Percentiles rank a stretch among this genome's conserved stretches.
Conservation (phyloP, 1,140 invertebrate genomes). For the Meloidogyne chitwoodi region DNA sequence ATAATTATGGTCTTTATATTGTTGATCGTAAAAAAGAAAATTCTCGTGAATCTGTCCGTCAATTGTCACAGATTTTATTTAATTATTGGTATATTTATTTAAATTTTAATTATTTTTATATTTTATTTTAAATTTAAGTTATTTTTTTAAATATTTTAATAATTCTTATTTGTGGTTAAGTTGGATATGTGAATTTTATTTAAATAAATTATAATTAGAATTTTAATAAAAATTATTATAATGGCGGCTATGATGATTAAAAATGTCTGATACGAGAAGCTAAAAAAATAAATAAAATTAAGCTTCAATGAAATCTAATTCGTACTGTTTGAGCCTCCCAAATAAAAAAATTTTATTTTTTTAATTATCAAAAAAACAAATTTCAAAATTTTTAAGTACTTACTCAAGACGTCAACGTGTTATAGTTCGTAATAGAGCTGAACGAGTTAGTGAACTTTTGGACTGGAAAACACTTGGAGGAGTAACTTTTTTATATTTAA, state of each 20-base stretch:
- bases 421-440: constrained; percentile 94
- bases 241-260: too few species aligned
- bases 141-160: too few species aligned
- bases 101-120: not conserved
- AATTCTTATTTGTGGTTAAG: too few species aligned
- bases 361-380: not conserved
- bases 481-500: constrained; percentile 12
- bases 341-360: constrained; percentile 3
- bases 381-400: constrained; percentile 79
- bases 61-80: constrained; percentile 74
- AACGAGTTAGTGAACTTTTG: constrained; percentile 88
- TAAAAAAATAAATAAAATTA: not conserved
- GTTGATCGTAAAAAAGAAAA: constrained; percentile 85
- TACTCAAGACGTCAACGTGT: constrained; percentile 89
- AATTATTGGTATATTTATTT: constrained; percentile 36
- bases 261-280: not conserved
- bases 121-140: too few species aligned
- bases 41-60: constrained; percentile 83
- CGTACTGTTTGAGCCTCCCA: not conserved
- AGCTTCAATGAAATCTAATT: not conserved
- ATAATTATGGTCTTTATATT: constrained; percentile 97
- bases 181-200: too few species aligned
- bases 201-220: too few species aligned
- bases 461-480: constrained; percentile 87
- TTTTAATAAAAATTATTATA: too few species aligned